phyloP scores from a whole-genome alignment of 1,140 invertebrate species.

The Lasioglossum albipes region DNA sequence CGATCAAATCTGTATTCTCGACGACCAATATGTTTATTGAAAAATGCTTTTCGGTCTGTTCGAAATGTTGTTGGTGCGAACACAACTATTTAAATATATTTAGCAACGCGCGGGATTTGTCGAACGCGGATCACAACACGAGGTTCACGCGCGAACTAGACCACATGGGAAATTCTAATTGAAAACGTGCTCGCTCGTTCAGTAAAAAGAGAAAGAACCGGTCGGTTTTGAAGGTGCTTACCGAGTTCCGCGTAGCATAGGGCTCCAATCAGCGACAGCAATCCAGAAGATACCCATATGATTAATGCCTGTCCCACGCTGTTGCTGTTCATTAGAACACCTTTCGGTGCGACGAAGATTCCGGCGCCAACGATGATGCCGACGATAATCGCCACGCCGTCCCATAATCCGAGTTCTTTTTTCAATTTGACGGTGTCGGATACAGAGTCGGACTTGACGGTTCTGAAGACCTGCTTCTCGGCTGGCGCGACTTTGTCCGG shows the following conservation, averaged over 20 bases:
- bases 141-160: background rate
- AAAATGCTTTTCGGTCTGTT: background rate
- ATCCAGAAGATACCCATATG: constrained; percentile 94
- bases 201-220: background rate
- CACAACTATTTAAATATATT: too few species aligned
- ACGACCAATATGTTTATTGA: background rate
- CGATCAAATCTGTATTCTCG: too few species aligned
- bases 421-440: constrained; percentile 85
- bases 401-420: constrained; percentile 89
- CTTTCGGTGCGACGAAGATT: constrained; percentile 98
- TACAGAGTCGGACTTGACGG: background rate
- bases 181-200: background rate
- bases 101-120: background rate
- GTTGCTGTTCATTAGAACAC: constrained; percentile 92
- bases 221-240: constrained; percentile 11
- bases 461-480: constrained; percentile 41
- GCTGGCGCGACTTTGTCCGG: constrained; percentile 59
- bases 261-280: constrained; percentile 93
- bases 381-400: constrained; percentile 92
- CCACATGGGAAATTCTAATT: background rate
- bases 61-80: background rate
- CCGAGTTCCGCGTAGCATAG: constrained; percentile 98
- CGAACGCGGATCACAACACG: background rate
- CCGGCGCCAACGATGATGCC: constrained; percentile 95
- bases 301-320: constrained; percentile 92